Percentiles rank a stretch among this genome's conserved stretches.
Evolutionary conservation across 2,113 vertebrate species (phyloP).

Genomic region (Nerophis lumbriciformis): DNA sequence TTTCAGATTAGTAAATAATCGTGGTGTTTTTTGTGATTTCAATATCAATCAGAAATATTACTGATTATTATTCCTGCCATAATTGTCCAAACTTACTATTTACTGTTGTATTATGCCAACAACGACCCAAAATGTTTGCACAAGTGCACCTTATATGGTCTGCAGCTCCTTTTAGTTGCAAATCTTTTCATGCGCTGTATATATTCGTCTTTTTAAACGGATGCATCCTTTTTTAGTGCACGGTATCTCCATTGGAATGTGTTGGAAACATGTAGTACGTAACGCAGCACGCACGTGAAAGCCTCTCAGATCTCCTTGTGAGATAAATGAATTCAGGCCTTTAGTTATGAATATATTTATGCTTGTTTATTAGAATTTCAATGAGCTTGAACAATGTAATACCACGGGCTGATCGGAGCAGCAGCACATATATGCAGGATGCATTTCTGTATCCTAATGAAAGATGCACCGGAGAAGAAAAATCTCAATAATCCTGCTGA

Average conservation of each 20-base stretch:
- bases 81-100: too few relatives aligned
- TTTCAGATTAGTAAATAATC: too few relatives aligned
- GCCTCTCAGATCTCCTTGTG: constrained; percentile 26
- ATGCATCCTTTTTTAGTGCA: background rate
- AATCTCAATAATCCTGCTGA: constrained; percentile 41
- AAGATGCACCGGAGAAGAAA: constrained; percentile 13
- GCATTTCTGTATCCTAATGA: constrained; percentile 46
- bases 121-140: too few relatives aligned
- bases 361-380: constrained; percentile 48
- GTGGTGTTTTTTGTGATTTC: too few relatives aligned
- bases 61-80: too few relatives aligned
- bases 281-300: constrained; percentile 6
- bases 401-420: constrained; percentile 34
- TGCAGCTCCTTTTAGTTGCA: background rate
- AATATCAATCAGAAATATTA: too few relatives aligned
- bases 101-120: too few relatives aligned
- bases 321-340: constrained; percentile 37
- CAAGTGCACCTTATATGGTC: too few relatives aligned
- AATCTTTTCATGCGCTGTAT: background rate
- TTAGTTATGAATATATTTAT: constrained; percentile 48
- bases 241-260: background rate
- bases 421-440: background rate
- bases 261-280: constrained; percentile 12
- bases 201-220: background rate
- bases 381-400: constrained; percentile 34